A percentile compares a stretch with the other conserved stretches of the same genome.
These are phyloP conservation scores for Tupaia tana DNA, from an alignment of 2,113 vertebrate genomes.

Conservation along the genomic window DNA sequence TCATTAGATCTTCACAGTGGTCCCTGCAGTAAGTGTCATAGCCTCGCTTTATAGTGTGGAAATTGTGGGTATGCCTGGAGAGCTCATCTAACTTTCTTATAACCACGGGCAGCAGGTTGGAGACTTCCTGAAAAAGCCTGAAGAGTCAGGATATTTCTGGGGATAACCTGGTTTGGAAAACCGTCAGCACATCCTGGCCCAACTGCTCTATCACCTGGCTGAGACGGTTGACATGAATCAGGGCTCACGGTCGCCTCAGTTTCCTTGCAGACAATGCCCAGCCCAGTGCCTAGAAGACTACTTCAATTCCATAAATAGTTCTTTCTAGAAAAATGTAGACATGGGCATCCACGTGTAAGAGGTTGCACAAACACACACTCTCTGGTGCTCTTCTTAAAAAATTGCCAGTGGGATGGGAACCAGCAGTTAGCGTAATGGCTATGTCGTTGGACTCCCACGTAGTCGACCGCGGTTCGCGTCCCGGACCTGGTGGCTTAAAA, in stretches of 20 bases:
- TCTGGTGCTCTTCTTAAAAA: background rate
- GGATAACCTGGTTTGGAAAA: background rate
- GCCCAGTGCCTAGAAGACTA: too few relatives aligned
- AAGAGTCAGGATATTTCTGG: background rate
- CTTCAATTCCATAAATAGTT: background rate
- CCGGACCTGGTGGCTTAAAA: too few relatives aligned
- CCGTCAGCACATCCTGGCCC: background rate
- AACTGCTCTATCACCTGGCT: background rate
- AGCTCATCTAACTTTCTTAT: background rate
- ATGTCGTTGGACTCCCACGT: too few relatives aligned
- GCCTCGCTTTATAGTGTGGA: background rate
- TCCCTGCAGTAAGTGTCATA: background rate
- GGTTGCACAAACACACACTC: background rate
- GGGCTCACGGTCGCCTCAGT: background rate
- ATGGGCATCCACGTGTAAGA: fast-evolving
- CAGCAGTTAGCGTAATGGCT: too few relatives aligned
- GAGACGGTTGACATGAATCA: background rate
- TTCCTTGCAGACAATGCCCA: background rate
- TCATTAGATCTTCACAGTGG: background rate
- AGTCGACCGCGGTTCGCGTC: too few relatives aligned
- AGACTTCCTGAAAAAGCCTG: too few relatives aligned
- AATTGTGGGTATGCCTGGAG: background rate
- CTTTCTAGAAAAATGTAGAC: background rate
- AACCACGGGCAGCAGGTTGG: background rate
- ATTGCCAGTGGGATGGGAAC: too few relatives aligned